These are phyloP conservation scores for Blennius ocellaris DNA, from an alignment of 2,113 vertebrate genomes.

Conservation along the genomic window DNA sequence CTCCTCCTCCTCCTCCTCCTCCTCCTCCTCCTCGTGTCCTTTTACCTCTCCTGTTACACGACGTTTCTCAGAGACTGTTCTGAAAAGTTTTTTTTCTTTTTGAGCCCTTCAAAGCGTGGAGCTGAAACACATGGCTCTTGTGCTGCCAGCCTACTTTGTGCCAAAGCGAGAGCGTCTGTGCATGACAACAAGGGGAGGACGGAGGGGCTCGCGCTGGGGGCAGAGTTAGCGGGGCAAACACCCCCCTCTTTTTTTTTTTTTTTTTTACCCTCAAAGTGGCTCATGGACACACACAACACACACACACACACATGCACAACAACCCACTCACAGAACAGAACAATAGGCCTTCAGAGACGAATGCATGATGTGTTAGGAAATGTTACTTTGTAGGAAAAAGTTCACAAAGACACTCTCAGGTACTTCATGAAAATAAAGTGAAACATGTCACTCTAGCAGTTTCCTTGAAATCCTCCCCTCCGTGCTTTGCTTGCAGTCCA, in stretches of 20 bases:
- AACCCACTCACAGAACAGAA: slow-evolving; percentile 46
- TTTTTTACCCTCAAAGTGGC: slow-evolving; percentile 47
- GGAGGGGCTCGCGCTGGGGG: slow-evolving; percentile 80
- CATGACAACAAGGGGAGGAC: slow-evolving; percentile 82
- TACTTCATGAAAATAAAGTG: too few species aligned
- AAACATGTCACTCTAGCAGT: neutral
- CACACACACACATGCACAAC: slow-evolving; percentile 47
- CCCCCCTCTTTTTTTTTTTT: too few species aligned
- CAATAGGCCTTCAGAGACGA: slow-evolving; percentile 48
- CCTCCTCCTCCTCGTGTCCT: slow-evolving; percentile 25
- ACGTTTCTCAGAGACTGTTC: slow-evolving; percentile 55
- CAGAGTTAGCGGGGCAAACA: slow-evolving; percentile 63
- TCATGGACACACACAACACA: slow-evolving; percentile 43
- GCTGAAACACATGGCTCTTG: slow-evolving; percentile 79
- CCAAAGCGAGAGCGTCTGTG: slow-evolving; percentile 77
- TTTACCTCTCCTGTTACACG: slow-evolving; percentile 24
- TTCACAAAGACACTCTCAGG: neutral
- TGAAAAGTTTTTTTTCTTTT: slow-evolving; percentile 68
- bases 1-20: slow-evolving; percentile 30
- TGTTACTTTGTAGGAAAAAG: neutral
- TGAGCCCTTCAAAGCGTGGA: slow-evolving; percentile 75
- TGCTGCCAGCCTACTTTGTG: slow-evolving; percentile 78
- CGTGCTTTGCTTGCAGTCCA: slow-evolving; percentile 49
- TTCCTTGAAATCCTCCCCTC: slow-evolving; percentile 27
- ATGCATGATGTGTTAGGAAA: slow-evolving; percentile 5